Evolutionary conservation across 2,113 vertebrate species (phyloP), one percentile per base, ranked within the genome.

Genomic region (Phyllostomus hastatus): DNA sequence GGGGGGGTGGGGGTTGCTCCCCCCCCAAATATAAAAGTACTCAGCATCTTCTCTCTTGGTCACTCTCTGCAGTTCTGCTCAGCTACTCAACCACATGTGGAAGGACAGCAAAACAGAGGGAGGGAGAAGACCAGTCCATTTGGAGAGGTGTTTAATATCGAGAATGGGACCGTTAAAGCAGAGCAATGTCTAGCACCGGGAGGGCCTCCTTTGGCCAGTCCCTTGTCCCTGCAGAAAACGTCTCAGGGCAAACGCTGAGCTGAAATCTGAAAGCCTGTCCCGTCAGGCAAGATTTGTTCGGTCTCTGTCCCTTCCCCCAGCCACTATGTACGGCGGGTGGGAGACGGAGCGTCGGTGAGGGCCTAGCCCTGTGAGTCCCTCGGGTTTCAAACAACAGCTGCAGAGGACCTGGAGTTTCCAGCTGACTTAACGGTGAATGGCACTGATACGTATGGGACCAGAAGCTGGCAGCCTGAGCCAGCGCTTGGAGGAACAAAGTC

Each of bases 61-160:
- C 10, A 4, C 26, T 84, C 31, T 35, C 73, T 89, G 14, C 28
- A 31, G 17, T 57, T 54, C 22, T 88, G 73, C 78, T 82, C 84
- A 89, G 33, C 54, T 38, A 66, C 43, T 81, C 20, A 19, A 66
- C 31, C 33, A 64, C 33, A 70, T 79, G 89, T 35, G 52, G 19
- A 22, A 95, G 31, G 69, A 92, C 9, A 89, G 92, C 24, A 57
- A 88, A 4, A 87, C 67, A 0, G 15, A 0, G 92, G 8, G 54
- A 87, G 85, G 50, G 82, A 67, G 76, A 76, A 96, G 95, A 90
- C 19, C 64, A 67, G 46, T 61, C 43, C 86, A 48, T 70, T 70
- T 1, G 19, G 24, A 67, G 94, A 97, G 95, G 41, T 61, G 88
- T 96, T 97, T 90, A 91, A 94, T 38, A 54, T 1, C 26, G n/a